These are phyloP conservation scores for Gobio gobio DNA, from an alignment of 2,113 vertebrate genomes.

Conservation along the genomic window DNA sequence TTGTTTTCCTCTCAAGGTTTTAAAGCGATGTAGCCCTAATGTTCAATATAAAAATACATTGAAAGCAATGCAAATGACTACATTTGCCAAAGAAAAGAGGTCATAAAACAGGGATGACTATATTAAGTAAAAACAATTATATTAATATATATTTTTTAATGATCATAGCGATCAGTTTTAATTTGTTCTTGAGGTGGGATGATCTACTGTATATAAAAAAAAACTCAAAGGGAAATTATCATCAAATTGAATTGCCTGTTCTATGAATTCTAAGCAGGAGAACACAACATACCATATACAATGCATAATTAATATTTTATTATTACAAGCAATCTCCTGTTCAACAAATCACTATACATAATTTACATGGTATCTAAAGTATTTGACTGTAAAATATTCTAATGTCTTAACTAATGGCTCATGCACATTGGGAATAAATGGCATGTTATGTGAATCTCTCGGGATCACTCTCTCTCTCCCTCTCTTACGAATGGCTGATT, in stretches of 20 bases:
- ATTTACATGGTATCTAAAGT: neutral
- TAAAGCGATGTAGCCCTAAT: constrained; percentile 64
- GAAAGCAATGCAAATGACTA: constrained; percentile 68
- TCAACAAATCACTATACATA: neutral
- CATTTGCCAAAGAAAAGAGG: constrained; percentile 75
- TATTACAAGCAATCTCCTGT: neutral
- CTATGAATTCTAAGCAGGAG: neutral
- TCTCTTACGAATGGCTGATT: neutral
- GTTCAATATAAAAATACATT: constrained; percentile 68
- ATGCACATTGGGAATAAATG: neutral
- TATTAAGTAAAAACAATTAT: constrained; percentile 72
- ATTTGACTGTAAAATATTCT: neutral
- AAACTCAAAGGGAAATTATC: neutral
- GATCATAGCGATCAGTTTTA: constrained; percentile 57
- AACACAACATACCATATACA: neutral
- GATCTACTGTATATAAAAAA: neutral
- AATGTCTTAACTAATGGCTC: neutral
- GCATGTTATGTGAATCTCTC: neutral
- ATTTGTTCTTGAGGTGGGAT: neutral
- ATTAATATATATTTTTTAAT: constrained; percentile 57
- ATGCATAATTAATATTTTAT: neutral
- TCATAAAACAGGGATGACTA: constrained; percentile 76
- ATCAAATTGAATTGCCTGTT: constrained; percentile 2
- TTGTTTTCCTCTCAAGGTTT: constrained; percentile 69
- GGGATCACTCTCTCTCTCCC: neutral